Percentiles rank a stretch among this genome's conserved stretches.
phyloP scores from a whole-genome alignment of 1,140 invertebrate genomes.

The Drosophila subobscura region DNA sequence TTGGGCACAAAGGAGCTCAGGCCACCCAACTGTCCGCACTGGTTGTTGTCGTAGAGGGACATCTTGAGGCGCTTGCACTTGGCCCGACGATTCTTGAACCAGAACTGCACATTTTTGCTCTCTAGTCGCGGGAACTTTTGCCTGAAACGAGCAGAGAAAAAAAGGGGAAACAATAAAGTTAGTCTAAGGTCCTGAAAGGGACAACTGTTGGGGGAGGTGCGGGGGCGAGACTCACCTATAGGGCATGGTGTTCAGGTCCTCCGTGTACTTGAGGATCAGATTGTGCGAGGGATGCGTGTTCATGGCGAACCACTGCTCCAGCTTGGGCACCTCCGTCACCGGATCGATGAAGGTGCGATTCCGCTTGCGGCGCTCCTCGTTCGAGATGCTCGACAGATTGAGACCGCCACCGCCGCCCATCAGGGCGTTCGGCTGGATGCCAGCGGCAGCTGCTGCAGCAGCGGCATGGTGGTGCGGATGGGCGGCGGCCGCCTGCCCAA shows the following conservation, averaged over 20 bases:
- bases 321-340: slow-evolving; percentile 97
- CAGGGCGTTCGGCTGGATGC: slow-evolving; percentile 69
- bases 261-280: slow-evolving; percentile 97
- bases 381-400: slow-evolving; percentile 86
- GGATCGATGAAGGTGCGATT: slow-evolving; percentile 99
- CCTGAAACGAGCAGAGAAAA: slow-evolving; percentile 22
- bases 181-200: background rate
- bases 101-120: slow-evolving; percentile 99
- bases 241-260: slow-evolving; percentile 96
- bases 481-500: slow-evolving; percentile 83
- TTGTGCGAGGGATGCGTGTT: slow-evolving; percentile 99
- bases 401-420: slow-evolving; percentile 84
- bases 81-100: slow-evolving; percentile 97
- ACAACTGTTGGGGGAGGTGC: too few species aligned
- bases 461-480: slow-evolving; percentile 83
- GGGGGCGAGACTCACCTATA: slow-evolving; percentile 85
- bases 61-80: slow-evolving; percentile 97
- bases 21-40: slow-evolving; percentile 83
- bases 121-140: slow-evolving; percentile 98
- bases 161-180: slow-evolving; percentile 1
- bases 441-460: slow-evolving; percentile 73
- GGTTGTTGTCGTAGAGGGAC: slow-evolving; percentile 90
- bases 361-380: slow-evolving; percentile 94
- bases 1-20: slow-evolving; percentile 77
- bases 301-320: slow-evolving; percentile 98